These are phyloP conservation scores for Scatophagus argus DNA, from an alignment of 2,113 vertebrate genomes.

Conservation along the genomic window DNA sequence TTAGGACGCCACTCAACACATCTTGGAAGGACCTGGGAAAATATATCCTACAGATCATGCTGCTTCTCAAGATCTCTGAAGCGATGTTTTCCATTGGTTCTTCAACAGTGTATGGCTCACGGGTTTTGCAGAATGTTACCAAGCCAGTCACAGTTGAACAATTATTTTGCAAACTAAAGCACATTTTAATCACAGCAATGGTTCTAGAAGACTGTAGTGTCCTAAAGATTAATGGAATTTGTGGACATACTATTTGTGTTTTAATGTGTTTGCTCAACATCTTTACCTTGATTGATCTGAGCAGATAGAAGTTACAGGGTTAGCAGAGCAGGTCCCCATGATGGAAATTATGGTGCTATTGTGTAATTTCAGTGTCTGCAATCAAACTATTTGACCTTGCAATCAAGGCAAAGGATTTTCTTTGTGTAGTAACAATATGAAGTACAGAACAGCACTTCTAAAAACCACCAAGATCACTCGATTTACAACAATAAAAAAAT, in stretches of 20 bases:
- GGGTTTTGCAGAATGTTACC: background rate
- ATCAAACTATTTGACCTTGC: conserved; percentile 86
- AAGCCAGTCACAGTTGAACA: background rate
- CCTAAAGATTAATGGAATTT: background rate
- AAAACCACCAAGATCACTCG: conserved; percentile 75
- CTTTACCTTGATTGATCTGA: background rate
- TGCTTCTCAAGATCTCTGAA: conserved; percentile 44
- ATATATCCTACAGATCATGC: conserved; percentile 65
- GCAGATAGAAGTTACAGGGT: background rate
- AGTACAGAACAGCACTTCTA: conserved; percentile 83
- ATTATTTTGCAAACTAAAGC: background rate
- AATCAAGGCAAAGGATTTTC: conserved; percentile 85
- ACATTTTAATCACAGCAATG: background rate
- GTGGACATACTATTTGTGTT: background rate
- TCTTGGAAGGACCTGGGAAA: conserved; percentile 73
- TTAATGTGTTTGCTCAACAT: background rate
- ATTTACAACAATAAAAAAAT: background rate
- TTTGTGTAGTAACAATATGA: conserved; percentile 87
- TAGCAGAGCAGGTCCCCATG: conserved; percentile 76
- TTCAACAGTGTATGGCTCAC: background rate
- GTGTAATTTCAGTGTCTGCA: conserved; percentile 89
- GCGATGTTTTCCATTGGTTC: conserved; percentile 31
- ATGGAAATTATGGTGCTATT: conserved; percentile 83
- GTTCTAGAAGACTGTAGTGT: background rate
- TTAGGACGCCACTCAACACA: conserved; percentile 90